phyloP scores from a whole-genome alignment of 2,888 invertebrate species.

The Cotesia congregata region DNA sequence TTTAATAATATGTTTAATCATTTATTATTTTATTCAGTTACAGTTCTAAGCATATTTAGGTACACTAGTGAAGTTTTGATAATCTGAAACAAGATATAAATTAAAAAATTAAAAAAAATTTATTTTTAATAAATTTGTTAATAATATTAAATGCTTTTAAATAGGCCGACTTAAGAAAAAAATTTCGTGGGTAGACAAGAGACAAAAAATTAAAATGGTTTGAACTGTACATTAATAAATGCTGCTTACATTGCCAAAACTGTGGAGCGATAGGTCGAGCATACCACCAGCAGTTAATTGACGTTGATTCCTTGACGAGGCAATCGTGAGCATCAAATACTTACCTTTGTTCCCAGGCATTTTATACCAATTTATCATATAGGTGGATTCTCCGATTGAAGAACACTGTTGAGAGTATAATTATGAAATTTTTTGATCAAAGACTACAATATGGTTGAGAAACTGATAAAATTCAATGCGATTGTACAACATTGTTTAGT shows the following conservation, averaged over 20 bases:
- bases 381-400: conserved; percentile 51
- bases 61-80: conserved; percentile 43
- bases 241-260: conserved; percentile 51
- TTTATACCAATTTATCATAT: conserved; percentile 48
- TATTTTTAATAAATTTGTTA: too few species aligned
- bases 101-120: background rate
- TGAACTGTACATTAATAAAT: too few species aligned
- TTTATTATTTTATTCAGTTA: conserved; percentile 30
- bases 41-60: conserved; percentile 45
- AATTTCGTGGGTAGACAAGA: too few species aligned
- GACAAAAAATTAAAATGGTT: background rate
- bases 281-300: conserved; percentile 46
- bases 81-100: conserved; percentile 29
- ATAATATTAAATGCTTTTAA: too few species aligned
- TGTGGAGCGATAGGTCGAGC: conserved; percentile 48
- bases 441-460: background rate
- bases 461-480: background rate
- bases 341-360: conserved; percentile 38
- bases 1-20: background rate
- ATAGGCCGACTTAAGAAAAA: too few species aligned
- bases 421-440: background rate
- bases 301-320: conserved; percentile 38
- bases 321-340: conserved; percentile 39
- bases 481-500: too few species aligned
- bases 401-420: conserved; percentile 48